Percentiles rank a stretch among this genome's conserved stretches.
phyloP scores from a whole-genome alignment of 2,797 vertebrate genomes.

The Perdix hodgsoniae region DNA sequence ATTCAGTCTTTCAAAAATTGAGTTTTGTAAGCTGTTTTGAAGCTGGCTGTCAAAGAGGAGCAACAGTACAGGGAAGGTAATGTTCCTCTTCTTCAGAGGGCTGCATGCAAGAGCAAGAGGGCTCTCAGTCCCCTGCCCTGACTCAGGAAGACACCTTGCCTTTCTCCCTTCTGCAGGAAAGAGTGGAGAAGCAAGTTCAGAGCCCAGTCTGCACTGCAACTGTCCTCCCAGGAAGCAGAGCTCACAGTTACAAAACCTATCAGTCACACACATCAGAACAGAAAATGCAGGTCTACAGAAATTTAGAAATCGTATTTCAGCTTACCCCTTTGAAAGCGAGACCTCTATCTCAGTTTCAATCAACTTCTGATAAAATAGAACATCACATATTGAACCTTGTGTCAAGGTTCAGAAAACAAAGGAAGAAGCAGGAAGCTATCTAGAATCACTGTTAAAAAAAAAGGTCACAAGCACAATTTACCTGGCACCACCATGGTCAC shows the following conservation, averaged over 20 bases:
- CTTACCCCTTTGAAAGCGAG: not conserved
- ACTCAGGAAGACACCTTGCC: not conserved
- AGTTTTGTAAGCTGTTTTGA: too few relatives aligned
- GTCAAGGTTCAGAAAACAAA: too few relatives aligned
- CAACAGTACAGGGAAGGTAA: not conserved
- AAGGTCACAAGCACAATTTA: too few relatives aligned
- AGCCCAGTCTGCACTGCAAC: not conserved
- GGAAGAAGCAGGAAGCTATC: too few relatives aligned
- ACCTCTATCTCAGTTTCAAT: not conserved
- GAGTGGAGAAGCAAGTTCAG: not conserved
- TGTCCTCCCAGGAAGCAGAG: not conserved
- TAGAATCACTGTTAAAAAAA: too few relatives aligned
- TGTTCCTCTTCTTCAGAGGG: not conserved
- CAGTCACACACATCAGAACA: not conserved
- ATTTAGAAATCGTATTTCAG: not conserved
- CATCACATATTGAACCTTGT: too few relatives aligned
- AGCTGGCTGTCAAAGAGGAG: not conserved
- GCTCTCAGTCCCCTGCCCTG: not conserved
- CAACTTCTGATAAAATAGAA: not conserved
- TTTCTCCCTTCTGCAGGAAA: not conserved
- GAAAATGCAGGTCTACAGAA: not conserved
- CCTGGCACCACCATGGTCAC: too few relatives aligned
- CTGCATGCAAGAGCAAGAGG: rapidly evolving
- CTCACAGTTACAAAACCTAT: not conserved
- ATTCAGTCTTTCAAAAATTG: too few relatives aligned